Evolutionary conservation across 2,888 invertebrate genomes (phyloP), one percentile per base, ranked within the genome.

Genomic region (Lottia gigantea): DNA sequence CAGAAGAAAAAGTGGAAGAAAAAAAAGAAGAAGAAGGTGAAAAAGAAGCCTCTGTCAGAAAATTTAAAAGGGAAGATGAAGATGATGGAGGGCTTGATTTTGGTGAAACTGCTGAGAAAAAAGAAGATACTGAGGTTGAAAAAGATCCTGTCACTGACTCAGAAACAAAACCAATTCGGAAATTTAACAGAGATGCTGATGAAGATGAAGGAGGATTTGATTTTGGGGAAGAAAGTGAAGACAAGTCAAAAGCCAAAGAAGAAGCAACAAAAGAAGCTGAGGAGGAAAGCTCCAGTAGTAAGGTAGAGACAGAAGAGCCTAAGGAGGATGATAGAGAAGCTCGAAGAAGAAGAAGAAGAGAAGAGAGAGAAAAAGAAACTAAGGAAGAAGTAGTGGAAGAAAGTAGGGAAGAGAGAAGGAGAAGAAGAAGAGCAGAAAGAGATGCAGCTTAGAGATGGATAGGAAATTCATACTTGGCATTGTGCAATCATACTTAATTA

Each of bases 271-370:
- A 19, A 2, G 19, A 55, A 19, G 19, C 11, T 19, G 55, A 55
- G 19, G 55, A 23, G 8, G 23, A 55, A 7, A 23, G 19, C 2
- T 16, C 16, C 19, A 49, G 19, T 49, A 49, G 23, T 23, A 23
- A 19, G 11, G 55, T 19, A 55, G 55, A 55, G 19, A 19, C 55
- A 23, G 55, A 55, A 19, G 46, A 65, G 45, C 66, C 61, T 49
- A 19, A 74, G 68, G 71, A 76, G 67, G 71, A 78, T 76, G 79
- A 74, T 64, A 61, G 77, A 72, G 67, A 74, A 72, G 67, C 71
- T 66, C 16, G 77, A 68, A 67, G 75, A 71, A 65, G 80, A 73
- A 69, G 77, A 40, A 16, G 78, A 70, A 62, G 69, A 66, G 72
- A 76, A 70, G 70, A 78, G 68, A 31, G 72, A 71, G 64, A 78